Conservation (phyloP, 2,797 vertebrate species). For the Centropyge bicolor region DNA sequence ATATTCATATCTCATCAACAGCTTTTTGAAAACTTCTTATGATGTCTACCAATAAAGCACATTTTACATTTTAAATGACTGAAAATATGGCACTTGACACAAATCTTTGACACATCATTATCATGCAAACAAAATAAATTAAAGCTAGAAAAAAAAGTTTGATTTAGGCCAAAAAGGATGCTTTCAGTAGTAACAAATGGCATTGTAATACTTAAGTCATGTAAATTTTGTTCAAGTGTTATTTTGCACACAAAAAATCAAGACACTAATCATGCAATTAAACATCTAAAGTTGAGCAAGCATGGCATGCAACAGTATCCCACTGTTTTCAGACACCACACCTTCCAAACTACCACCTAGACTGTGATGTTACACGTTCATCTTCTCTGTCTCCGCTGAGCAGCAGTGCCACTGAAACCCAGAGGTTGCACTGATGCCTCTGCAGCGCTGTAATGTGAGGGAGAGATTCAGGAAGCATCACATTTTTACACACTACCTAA, state of each 20-base stretch:
- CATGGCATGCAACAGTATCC: conserved; percentile 86
- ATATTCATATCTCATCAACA: conserved; percentile 54
- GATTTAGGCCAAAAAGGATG: conserved; percentile 80
- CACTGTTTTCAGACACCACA: conserved; percentile 75
- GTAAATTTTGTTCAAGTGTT: conserved; percentile 95
- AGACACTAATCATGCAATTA: conserved; percentile 93
- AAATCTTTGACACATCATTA: conserved; percentile 81
- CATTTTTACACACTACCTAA: conserved; percentile 50
- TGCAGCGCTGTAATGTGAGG: conserved; percentile 60
- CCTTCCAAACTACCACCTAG: conserved; percentile 55
- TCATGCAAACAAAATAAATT: conserved; percentile 87
- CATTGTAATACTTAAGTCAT: conserved; percentile 89
- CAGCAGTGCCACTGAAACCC: conserved; percentile 65
- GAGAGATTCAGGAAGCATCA: conserved; percentile 60
- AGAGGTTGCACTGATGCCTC: conserved; percentile 49
- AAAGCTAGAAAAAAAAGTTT: conserved; percentile 81
- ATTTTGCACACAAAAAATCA: conserved; percentile 82
- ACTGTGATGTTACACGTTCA: conserved; percentile 38
- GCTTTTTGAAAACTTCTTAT: conserved; percentile 51
- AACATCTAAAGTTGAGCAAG: conserved; percentile 87
- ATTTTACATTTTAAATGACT: conserved; percentile 77
- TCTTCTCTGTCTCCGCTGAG: conserved; percentile 51
- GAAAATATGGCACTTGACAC: conserved; percentile 87
- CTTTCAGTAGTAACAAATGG: conserved; percentile 94
- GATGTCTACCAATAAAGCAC: conserved; percentile 77